A percentile compares a stretch with the other conserved stretches of the same genome.
These are phyloP conservation scores for Pterostichus niger DNA, from an alignment of 2,888 invertebrate species.

Conservation along the genomic window DNA sequence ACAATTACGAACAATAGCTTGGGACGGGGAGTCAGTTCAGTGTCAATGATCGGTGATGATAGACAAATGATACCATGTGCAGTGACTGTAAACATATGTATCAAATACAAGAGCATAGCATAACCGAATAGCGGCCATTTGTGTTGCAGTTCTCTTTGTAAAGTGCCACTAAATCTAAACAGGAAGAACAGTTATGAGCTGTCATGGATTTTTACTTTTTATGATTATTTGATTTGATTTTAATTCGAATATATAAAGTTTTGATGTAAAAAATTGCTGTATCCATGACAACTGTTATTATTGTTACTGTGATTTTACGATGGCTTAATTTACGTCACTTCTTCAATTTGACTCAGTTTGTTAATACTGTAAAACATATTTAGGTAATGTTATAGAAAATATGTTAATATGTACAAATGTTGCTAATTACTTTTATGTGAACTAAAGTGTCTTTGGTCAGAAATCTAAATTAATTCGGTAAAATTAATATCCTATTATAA, in stretches of 20 bases:
- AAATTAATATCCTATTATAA: conserved; percentile 15
- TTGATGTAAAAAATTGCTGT: conserved; percentile 14
- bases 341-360: conserved; percentile 4
- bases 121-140: conserved; percentile 39
- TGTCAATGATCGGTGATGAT: conserved; percentile 45
- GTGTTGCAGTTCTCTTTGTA: conserved; percentile 28
- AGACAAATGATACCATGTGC: conserved; percentile 26
- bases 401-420: conserved; percentile 46
- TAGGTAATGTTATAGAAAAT: conserved; percentile 1
- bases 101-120: conserved; percentile 47
- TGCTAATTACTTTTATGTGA: conserved; percentile 3
- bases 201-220: conserved; percentile 12
- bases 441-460: conserved; percentile 39
- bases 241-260: conserved; percentile 1
- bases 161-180: conserved; percentile 35
- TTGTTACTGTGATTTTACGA: background rate
- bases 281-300: conserved; percentile 28
- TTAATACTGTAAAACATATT: conserved; percentile 33
- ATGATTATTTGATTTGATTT: conserved; percentile 6
- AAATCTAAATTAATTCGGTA: conserved; percentile 37
- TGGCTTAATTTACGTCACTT: conserved; percentile 21
- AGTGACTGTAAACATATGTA: conserved; percentile 55
- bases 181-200: conserved; percentile 41
- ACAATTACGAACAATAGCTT: conserved; percentile 1
- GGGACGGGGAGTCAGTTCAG: conserved; percentile 64